phyloP scores from a whole-genome alignment of 2,797 vertebrate species.

The Anguilla megastoma region DNA sequence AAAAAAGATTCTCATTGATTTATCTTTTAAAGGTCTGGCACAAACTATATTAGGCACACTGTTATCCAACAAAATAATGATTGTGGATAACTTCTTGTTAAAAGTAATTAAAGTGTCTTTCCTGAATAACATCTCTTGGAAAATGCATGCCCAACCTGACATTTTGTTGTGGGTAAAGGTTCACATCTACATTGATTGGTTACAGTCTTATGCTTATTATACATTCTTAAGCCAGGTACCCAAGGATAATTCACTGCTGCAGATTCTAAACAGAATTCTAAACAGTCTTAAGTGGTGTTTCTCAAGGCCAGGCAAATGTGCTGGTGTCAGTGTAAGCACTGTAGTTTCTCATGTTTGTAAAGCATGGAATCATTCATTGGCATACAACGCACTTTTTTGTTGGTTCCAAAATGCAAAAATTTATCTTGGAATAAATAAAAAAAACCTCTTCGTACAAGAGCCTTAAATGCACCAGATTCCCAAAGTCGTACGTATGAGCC shows the following conservation, averaged over 20 bases:
- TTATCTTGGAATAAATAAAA: constrained; percentile 8
- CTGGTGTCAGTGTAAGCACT: background rate
- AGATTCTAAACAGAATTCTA: constrained; percentile 7
- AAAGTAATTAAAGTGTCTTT: background rate
- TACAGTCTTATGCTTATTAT: background rate
- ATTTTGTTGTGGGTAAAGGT: background rate
- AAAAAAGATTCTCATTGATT: background rate
- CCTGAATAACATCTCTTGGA: background rate
- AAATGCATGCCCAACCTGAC: background rate
- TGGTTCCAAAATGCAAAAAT: background rate
- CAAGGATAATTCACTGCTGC: background rate
- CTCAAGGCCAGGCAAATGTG: background rate
- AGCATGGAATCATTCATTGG: constrained; percentile 16
- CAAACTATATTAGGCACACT: background rate
- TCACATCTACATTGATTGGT: background rate
- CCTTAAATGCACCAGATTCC: background rate
- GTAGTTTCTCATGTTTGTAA: background rate
- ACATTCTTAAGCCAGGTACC: background rate
- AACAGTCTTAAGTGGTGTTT: background rate
- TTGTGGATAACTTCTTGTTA: background rate
- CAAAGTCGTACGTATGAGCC: background rate
- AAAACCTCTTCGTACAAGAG: background rate
- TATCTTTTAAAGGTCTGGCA: background rate
- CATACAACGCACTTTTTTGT: background rate
- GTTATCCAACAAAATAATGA: background rate